Evolutionary conservation across 1,140 invertebrate genomes (phyloP), one percentile per base, ranked within the genome.

Genomic region (Globodera rostochiensis): DNA sequence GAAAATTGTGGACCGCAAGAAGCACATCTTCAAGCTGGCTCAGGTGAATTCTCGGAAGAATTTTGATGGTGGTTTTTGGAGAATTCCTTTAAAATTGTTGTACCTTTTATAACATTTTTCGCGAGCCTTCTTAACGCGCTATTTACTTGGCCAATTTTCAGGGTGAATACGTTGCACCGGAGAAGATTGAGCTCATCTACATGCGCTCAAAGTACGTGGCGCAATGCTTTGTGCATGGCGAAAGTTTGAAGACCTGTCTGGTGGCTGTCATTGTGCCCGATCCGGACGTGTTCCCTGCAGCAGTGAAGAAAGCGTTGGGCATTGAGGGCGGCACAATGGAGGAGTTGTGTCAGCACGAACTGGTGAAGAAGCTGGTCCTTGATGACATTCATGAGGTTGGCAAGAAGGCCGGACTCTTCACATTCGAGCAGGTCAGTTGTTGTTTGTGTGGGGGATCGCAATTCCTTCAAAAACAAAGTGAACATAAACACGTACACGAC

Each of bases 201-300:
- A 85, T 88, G 11, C 87, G 90, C 45, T 90, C 88, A 13, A 85
- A 90, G 13, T 87, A 91, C 13, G 88, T 93, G 9, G 88, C 90
- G 57, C 90, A 91, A 73, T 86, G 91, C 47, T 92, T 91, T 85
- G 88, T 93, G 25, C 90, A 93, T 87, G 92, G 92, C 66, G 90
- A 91, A 79, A 91, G 91, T 77, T 87, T 91, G 50, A 91, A 96
- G 94, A 96, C 96, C 46, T 96, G 94, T 91, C 93, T 98, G 79
- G 94, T 99, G 74, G 96, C 94, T 53, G 93, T 98, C 79, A 94
- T 98, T 77, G 95, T 98, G 77, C 97, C 97, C 71, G 95, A 98
- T 89, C 94, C 95, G 47, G 96, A 97, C 85, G 94, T 95, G 36
- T 46, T 80, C 21, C 74, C 75, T 19, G 49, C n/a, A 25, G 70